Conservation (phyloP, 2,797 vertebrate genomes). For the Lacerta bilineata region DNA sequence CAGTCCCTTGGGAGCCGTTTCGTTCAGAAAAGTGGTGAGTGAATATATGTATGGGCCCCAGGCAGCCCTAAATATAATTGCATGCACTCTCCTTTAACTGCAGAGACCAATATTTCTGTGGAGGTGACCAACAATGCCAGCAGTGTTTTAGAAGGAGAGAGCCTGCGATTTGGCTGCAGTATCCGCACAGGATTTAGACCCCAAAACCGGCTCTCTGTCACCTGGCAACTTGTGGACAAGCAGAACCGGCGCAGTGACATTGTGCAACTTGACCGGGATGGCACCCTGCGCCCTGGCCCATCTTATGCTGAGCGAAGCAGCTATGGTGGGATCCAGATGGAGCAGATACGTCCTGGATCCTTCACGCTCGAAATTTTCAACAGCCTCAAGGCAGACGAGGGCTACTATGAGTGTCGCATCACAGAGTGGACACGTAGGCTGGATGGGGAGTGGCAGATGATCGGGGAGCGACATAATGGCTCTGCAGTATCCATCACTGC, state of each 20-base stretch:
- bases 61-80: slow-evolving; percentile 39
- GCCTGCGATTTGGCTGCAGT: slow-evolving; percentile 88
- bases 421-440: slow-evolving; percentile 82
- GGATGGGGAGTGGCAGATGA: slow-evolving; percentile 90
- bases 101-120: slow-evolving; percentile 95
- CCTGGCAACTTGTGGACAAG: slow-evolving; percentile 90
- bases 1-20: not conserved
- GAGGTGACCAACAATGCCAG: slow-evolving; percentile 89
- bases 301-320: slow-evolving; percentile 80
- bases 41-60: slow-evolving; percentile 28
- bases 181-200: slow-evolving; percentile 81
- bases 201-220: slow-evolving; percentile 85
- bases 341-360: slow-evolving; percentile 80
- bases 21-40: slow-evolving; percentile 40
- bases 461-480: slow-evolving; percentile 87
- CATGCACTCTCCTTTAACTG: slow-evolving; percentile 68
- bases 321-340: slow-evolving; percentile 82
- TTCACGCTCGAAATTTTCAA: slow-evolving; percentile 84
- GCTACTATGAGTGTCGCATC: slow-evolving; percentile 84
- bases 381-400: slow-evolving; percentile 81
- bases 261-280: slow-evolving; percentile 87
- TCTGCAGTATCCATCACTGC: slow-evolving; percentile 88
- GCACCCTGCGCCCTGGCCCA: slow-evolving; percentile 78
- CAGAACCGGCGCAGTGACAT: slow-evolving; percentile 84
- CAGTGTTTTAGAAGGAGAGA: slow-evolving; percentile 89